These are phyloP conservation scores for Paramormyrops hopkinsi DNA, from an alignment of 2,797 vertebrate species.

Conservation along the genomic window DNA sequence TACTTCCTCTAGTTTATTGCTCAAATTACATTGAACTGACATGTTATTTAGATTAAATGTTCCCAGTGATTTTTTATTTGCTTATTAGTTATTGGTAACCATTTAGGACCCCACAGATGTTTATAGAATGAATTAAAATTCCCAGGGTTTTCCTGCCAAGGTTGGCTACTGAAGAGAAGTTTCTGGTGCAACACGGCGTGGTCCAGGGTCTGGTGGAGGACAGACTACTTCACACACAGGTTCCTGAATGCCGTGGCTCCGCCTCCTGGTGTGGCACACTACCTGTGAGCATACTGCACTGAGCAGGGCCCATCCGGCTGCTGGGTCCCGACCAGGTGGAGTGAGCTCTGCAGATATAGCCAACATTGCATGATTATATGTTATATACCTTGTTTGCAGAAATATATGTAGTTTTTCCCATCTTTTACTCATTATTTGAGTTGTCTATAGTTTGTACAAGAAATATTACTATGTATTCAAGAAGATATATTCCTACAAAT, in stretches of 20 bases:
- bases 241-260: neutral
- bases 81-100: neutral
- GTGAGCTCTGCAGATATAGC: conserved; percentile 55
- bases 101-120: neutral
- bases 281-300: conserved; percentile 53
- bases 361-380: neutral
- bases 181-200: neutral
- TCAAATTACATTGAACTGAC: neutral
- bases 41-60: neutral
- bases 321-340: conserved; percentile 67
- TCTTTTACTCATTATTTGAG: neutral
- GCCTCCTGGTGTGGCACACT: conserved; percentile 19
- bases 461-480: neutral
- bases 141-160: conserved; percentile 4
- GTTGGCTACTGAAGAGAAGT: neutral
- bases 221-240: neutral
- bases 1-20: neutral
- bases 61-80: neutral
- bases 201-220: neutral
- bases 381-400: neutral
- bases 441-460: neutral
- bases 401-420: neutral
- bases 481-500: neutral
- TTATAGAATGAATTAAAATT: conserved; percentile 16
- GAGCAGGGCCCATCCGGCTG: conserved; percentile 58